Conservation (phyloP, 1,140 invertebrate species). For the Drosophila virilis region DNA sequence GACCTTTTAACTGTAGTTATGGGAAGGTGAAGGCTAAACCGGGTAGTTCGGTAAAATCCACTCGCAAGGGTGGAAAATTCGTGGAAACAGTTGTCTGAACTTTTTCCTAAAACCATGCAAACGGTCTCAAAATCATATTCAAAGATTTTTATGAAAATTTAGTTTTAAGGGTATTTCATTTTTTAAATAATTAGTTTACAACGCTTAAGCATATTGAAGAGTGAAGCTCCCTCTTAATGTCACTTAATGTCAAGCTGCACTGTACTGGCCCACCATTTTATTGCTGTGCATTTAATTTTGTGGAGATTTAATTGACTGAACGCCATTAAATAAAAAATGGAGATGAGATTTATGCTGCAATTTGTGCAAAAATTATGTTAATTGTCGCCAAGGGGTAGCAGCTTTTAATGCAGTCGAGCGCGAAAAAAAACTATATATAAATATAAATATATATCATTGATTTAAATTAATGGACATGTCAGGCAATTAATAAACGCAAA, state of each 20-base stretch:
- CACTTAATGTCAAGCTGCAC: background rate
- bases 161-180: too few relatives aligned
- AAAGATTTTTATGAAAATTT: too few relatives aligned
- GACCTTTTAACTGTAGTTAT: too few relatives aligned
- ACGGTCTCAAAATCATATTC: too few relatives aligned
- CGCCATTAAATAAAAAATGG: conserved; percentile 74
- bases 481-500: conserved; percentile 84
- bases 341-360: conserved; percentile 78
- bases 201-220: too few relatives aligned
- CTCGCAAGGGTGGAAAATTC: too few relatives aligned
- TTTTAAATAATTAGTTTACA: too few relatives aligned
- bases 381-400: conserved; percentile 37
- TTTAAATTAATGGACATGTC: conserved; percentile 84
- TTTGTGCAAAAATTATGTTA: conserved; percentile 78
- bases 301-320: conserved; percentile 70
- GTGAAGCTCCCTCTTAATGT: too few relatives aligned
- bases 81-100: too few relatives aligned
- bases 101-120: too few relatives aligned
- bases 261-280: conserved; percentile 34
- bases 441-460: conserved; percentile 69
- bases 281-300: conserved; percentile 61
- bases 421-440: conserved; percentile 49
- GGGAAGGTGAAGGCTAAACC: too few relatives aligned
- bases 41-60: too few relatives aligned
- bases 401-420: conserved; percentile 50